A percentile compares a stretch with the other conserved stretches of the same genome.
phyloP scores from a whole-genome alignment of 2,113 vertebrate genomes.

The Nymphicus hollandicus region DNA sequence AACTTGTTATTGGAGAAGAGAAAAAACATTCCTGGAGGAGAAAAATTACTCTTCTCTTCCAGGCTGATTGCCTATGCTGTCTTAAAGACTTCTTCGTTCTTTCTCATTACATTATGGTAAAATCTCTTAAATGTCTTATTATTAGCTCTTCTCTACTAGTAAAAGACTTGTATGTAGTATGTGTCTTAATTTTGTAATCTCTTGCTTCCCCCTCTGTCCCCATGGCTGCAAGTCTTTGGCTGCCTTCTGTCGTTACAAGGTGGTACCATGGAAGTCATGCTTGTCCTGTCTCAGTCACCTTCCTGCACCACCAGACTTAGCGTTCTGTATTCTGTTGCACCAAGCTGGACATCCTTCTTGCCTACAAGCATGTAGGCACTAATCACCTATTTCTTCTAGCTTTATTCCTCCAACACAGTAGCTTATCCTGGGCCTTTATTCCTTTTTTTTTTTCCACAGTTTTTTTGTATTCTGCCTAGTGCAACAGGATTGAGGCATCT shows the following conservation, averaged over 20 bases:
- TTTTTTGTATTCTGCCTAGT: neutral
- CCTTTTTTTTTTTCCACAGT: neutral
- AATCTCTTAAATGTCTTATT: neutral
- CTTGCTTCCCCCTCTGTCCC: neutral
- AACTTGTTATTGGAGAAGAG: neutral
- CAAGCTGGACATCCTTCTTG: neutral
- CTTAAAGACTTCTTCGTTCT: neutral
- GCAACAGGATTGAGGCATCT: neutral
- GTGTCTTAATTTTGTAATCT: neutral
- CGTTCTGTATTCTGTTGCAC: neutral
- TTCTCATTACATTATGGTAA: neutral
- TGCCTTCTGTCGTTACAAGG: neutral
- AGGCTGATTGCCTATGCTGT: neutral
- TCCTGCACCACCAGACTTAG: neutral
- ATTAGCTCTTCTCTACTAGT: neutral
- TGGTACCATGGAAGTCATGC: accelerated
- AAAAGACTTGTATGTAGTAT: neutral
- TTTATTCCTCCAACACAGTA: neutral
- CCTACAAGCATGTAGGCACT: neutral
- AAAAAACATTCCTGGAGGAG: neutral
- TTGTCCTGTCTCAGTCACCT: neutral
- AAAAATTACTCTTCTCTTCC: neutral
- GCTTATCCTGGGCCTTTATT: neutral
- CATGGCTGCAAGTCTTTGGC: accelerated
- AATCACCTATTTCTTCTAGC: neutral